Evolutionary conservation across 2,113 vertebrate species (phyloP), one percentile per base, ranked within the genome.

Genomic region (Ammospiza caudacuta): DNA sequence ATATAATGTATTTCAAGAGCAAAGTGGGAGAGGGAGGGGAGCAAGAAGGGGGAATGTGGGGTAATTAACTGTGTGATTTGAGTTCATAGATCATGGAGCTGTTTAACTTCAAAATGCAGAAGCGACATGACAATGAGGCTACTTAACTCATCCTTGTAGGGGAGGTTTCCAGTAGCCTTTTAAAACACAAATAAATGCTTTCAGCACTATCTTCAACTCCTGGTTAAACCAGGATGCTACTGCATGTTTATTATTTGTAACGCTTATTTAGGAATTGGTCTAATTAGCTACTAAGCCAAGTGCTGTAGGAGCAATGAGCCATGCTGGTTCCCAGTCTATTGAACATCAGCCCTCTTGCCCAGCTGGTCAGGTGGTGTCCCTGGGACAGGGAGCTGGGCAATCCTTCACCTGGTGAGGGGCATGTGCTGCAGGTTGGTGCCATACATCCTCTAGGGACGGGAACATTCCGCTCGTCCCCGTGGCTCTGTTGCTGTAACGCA

Each of bases 1-100:
- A 96, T 93, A 97, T 93, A 98, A 94, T 95, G 97, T 97, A 92
- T 96, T 98, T 95, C 87, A 94, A 97, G 96, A 94, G 95, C 63
- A 37, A 63, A 93, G 90, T 6, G 3, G 63, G 85, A 66, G 15
- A 63, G 82, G 90, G 90, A 86, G 76, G 90, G 75, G 58, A 83
- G 23, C 33, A 68, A 88, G 83, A 92, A 79, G 70, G 84, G 87
- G 90, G 95, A 90, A 86, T 22, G 51, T 44, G 39, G 94, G 94
- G 96, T 97, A 98, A 97, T 97, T 97, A 97, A 95, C 95, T 97
- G 87, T 76, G 83, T 90, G 92, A 95, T 96, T 97, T 37, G 80
- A 96, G 97, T 97, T 97, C 97, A 95, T 94, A 97, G 96, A 97
- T 96, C 96, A 92, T 2, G 8, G 94, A 84, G 95, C 97, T 96